These are phyloP conservation scores for Leptoclinus maculatus DNA, from an alignment of 2,797 vertebrate genomes.

Conservation along the genomic window DNA sequence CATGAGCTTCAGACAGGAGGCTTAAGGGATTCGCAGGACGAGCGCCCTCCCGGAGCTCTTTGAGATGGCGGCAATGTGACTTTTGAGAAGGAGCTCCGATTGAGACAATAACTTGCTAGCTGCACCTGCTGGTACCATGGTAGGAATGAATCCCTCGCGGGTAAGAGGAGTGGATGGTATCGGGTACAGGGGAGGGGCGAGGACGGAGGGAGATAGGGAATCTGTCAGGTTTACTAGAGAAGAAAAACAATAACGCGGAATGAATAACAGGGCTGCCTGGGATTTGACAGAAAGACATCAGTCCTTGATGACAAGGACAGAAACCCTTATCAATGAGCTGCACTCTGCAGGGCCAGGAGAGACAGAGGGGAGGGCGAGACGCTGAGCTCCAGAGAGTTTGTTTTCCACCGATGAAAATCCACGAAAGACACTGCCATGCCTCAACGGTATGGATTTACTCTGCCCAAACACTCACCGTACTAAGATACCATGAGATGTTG, in stretches of 20 bases:
- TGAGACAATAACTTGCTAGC: slow-evolving; percentile 56
- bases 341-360: slow-evolving; percentile 61
- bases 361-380: slow-evolving; percentile 3
- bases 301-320: slow-evolving; percentile 81
- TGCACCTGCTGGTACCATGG: slow-evolving; percentile 10
- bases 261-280: slow-evolving; percentile 78
- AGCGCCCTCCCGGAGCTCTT: slow-evolving; percentile 36
- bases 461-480: slow-evolving; percentile 34
- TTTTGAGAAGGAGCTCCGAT: slow-evolving; percentile 45
- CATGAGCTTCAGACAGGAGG: slow-evolving; percentile 24
- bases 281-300: slow-evolving; percentile 80
- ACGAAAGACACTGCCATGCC: slow-evolving; percentile 47
- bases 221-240: slow-evolving; percentile 65
- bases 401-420: slow-evolving; percentile 62
- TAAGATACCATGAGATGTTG: slow-evolving; percentile 14
- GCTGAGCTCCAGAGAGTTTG: slow-evolving; percentile 51
- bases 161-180: slow-evolving; percentile 11
- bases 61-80: slow-evolving; percentile 35
- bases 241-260: slow-evolving; percentile 63
- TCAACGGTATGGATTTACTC: slow-evolving; percentile 47
- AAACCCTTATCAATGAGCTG: slow-evolving; percentile 73
- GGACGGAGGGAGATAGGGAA: slow-evolving; percentile 40
- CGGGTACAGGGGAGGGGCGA: slow-evolving; percentile 16
- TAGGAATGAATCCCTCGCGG: slow-evolving; percentile 23
- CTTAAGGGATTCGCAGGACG: slow-evolving; percentile 21